Evolutionary conservation across 2,113 vertebrate genomes (phyloP).

Genomic region (Leptosomus discolor): DNA sequence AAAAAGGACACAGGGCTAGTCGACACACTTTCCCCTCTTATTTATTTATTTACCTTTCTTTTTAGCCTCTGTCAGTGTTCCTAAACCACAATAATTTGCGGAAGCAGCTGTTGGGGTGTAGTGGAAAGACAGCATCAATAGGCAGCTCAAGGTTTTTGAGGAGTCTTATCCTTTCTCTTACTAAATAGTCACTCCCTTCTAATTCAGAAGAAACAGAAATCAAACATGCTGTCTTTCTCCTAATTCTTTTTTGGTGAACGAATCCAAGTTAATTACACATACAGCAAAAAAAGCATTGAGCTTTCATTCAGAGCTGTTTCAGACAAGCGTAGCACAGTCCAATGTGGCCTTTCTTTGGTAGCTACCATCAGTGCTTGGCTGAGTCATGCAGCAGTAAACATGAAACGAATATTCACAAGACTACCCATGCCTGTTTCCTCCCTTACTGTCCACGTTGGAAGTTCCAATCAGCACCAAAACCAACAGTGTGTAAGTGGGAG

Average conservation of each 20-base stretch:
- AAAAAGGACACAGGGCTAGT: neutral
- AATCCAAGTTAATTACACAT: neutral
- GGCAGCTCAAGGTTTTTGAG: neutral
- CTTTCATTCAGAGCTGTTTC: neutral
- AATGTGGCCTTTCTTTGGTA: neutral
- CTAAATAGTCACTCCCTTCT: neutral
- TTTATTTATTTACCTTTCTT: neutral
- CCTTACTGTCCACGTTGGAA: neutral
- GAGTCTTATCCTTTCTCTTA: neutral
- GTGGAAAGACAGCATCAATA: neutral
- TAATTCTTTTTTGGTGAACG: neutral
- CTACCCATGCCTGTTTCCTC: neutral
- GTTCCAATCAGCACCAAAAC: neutral
- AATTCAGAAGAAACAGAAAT: neutral
- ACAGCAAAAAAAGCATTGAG: neutral
- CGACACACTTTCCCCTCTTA: neutral
- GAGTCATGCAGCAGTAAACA: neutral
- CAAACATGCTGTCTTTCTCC: neutral
- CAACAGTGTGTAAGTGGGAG: neutral
- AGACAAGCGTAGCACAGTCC: neutral
- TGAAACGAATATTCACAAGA: neutral
- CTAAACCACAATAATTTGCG: neutral
- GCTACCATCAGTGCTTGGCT: neutral
- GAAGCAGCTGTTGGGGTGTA: neutral
- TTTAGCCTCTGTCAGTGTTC: neutral